Evolutionary conservation across 2,888 invertebrate genomes (phyloP).

Genomic region (Acleris literana): DNA sequence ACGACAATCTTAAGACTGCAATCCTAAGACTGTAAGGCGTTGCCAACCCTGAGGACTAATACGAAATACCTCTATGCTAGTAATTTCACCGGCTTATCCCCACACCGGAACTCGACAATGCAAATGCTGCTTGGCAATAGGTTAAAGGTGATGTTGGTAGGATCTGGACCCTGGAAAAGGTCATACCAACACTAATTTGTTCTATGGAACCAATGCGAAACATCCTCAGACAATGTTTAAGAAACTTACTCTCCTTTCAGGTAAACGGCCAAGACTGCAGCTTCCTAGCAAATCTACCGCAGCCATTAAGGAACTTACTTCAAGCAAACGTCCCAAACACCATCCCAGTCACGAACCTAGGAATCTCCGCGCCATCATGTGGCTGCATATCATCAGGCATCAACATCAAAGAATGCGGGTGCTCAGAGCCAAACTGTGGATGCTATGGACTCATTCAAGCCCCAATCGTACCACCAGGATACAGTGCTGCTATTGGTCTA

Average conservation of each 20-base stretch:
- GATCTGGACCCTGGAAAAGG: too few species aligned
- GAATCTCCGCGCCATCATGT: slow-evolving; percentile 38
- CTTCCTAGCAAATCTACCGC: slow-evolving; percentile 17
- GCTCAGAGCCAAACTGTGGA: slow-evolving; percentile 8
- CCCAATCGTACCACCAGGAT: slow-evolving; percentile 40
- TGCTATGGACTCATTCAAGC: slow-evolving; percentile 13
- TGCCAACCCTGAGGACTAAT: too few species aligned
- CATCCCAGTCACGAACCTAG: background rate
- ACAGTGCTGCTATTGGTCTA: slow-evolving; percentile 21
- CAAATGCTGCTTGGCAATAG: too few species aligned
- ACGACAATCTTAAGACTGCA: too few species aligned
- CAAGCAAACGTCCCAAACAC: slow-evolving; percentile 2
- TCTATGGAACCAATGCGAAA: too few species aligned
- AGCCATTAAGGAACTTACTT: slow-evolving; percentile 12
- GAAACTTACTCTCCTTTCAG: slow-evolving; percentile 12
- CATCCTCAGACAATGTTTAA: background rate
- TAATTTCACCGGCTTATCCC: too few species aligned
- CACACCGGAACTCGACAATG: too few species aligned
- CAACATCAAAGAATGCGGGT: background rate
- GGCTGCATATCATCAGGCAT: slow-evolving; percentile 36
- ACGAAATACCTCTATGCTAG: too few species aligned
- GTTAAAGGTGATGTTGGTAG: too few species aligned
- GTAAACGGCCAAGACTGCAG: slow-evolving; percentile 19
- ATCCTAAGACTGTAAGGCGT: too few species aligned
- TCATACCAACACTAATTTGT: too few species aligned